These are phyloP conservation scores for Falco rusticolus DNA, from an alignment of 2,797 vertebrate species.

Conservation along the genomic window DNA sequence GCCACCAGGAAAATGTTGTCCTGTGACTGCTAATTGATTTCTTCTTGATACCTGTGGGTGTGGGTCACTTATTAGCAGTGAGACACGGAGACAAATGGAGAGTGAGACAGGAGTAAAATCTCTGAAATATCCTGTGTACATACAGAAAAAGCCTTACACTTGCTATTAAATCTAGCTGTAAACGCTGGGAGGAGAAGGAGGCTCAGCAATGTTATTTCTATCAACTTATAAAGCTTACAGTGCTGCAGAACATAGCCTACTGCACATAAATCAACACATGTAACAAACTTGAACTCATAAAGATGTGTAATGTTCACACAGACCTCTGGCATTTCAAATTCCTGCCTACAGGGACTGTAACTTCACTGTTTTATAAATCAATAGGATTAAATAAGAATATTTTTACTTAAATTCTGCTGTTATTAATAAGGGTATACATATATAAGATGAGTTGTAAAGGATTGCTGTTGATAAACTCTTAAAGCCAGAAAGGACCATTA, in stretches of 20 bases:
- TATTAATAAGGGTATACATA: neutral
- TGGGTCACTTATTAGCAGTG: neutral
- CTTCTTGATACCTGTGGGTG: neutral
- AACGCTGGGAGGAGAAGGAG: neutral
- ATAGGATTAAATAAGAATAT: neutral
- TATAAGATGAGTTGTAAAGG: neutral
- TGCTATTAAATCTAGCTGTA: neutral
- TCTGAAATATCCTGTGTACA: neutral
- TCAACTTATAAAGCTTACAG: neutral
- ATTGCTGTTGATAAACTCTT: neutral
- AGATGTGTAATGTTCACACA: neutral
- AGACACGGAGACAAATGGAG: neutral
- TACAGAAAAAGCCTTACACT: neutral
- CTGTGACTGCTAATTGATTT: neutral
- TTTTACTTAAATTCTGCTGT: neutral
- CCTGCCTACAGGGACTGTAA: neutral
- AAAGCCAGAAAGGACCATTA: neutral
- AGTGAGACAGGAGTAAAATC: neutral
- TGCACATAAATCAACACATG: neutral
- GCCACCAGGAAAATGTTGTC: neutral
- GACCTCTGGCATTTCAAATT: neutral
- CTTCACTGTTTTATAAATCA: neutral
- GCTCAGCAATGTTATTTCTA: neutral
- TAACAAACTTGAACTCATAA: neutral
- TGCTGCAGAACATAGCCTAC: neutral